These are phyloP conservation scores for Spea multiplicata DNA, from an alignment of 2,113 vertebrate species.

Conservation along the genomic window DNA sequence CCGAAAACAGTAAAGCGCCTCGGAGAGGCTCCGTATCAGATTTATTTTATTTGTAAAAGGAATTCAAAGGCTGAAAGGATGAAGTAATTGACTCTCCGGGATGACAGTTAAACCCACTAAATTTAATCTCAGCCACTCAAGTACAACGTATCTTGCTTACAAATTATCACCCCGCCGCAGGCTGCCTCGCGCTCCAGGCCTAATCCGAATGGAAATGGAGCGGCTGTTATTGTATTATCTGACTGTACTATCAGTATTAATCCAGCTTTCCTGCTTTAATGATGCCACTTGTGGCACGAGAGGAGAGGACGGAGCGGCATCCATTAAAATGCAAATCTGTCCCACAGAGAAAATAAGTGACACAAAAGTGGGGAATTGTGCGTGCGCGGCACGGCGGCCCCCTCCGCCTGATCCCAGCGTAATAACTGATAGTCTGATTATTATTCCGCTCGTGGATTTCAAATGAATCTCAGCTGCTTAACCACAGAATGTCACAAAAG, in stretches of 20 bases:
- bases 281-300: conserved; percentile 97
- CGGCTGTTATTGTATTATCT: conserved; percentile 91
- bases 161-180: conserved; percentile 84
- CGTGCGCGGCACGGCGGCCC: conserved; percentile 63
- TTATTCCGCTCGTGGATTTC: conserved; percentile 75
- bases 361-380: conserved; percentile 86
- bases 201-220: conserved; percentile 86
- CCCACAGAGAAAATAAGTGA: conserved; percentile 87
- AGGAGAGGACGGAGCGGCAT: conserved; percentile 98
- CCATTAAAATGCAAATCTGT: conserved; percentile 99
- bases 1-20: conserved; percentile 58
- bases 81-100: conserved; percentile 84
- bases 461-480: conserved; percentile 77
- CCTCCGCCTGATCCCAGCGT: conserved; percentile 71
- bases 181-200: conserved; percentile 74
- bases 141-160: conserved; percentile 80
- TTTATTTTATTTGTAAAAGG: conserved; percentile 87
- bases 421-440: conserved; percentile 95
- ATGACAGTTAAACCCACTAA: conserved; percentile 86
- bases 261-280: conserved; percentile 99
- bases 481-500: conserved; percentile 74
- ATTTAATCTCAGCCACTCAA: conserved; percentile 87
- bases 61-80: conserved; percentile 84
- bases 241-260: conserved; percentile 95
- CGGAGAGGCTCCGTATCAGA: conserved; percentile 80